These are phyloP conservation scores for Luehdorfia chinensis DNA, from an alignment of 1,140 invertebrate species.

Conservation along the genomic window DNA sequence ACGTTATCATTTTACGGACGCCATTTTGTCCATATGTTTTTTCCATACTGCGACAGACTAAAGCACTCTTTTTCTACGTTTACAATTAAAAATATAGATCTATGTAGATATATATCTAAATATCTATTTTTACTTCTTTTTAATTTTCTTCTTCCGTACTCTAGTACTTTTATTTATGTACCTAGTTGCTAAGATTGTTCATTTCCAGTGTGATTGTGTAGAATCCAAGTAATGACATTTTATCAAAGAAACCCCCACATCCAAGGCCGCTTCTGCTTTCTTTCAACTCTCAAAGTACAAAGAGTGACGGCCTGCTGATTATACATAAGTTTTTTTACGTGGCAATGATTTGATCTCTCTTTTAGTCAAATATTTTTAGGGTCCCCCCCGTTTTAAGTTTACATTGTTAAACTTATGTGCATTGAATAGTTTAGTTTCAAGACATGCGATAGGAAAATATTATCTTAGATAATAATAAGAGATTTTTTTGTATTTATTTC, in stretches of 20 bases:
- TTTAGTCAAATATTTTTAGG: slow-evolving; percentile 82
- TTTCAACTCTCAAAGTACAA: slow-evolving; percentile 65
- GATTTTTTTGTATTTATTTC: slow-evolving; percentile 76
- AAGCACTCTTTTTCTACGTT: too few species aligned
- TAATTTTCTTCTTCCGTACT: too few species aligned
- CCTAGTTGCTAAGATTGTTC: background rate
- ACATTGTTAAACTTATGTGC: slow-evolving; percentile 59
- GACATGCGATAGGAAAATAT: slow-evolving; percentile 71
- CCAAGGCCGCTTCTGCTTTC: slow-evolving; percentile 22
- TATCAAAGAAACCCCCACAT: slow-evolving; percentile 5
- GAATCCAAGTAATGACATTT: background rate
- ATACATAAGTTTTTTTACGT: slow-evolving; percentile 76
- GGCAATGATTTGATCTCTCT: slow-evolving; percentile 87
- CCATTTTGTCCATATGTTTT: too few species aligned
- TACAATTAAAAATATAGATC: too few species aligned
- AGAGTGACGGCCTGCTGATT: slow-evolving; percentile 51
- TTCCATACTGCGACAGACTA: too few species aligned
- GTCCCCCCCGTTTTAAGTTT: slow-evolving; percentile 56
- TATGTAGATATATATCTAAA: too few species aligned
- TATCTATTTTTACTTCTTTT: too few species aligned
- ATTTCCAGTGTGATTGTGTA: slow-evolving; percentile 1
- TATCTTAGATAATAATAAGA: slow-evolving; percentile 73
- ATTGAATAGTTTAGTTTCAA: slow-evolving; percentile 71
- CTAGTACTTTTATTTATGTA: too few species aligned
- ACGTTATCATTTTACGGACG: too few species aligned